phyloP scores from a whole-genome alignment of 92 coral and sea anemone genomes.

The Palythoa heliodiscus region DNA sequence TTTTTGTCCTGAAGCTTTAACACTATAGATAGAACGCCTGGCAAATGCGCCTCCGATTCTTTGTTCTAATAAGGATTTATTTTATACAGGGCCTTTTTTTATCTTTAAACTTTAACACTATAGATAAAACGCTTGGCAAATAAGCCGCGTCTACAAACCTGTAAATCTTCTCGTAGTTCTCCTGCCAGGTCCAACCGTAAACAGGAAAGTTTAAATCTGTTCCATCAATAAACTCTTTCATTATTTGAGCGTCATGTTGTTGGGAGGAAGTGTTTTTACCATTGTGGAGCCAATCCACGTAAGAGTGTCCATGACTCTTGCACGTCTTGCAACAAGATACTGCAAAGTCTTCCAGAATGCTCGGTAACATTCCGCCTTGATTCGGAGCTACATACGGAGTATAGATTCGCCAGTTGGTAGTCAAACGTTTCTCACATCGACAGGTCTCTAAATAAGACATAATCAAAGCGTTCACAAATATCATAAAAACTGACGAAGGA shows the following conservation, averaged over 20 bases:
- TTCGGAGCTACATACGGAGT: slow-evolving; percentile 71
- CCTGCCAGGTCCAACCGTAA: slow-evolving; percentile 84
- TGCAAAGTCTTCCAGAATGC: slow-evolving; percentile 68
- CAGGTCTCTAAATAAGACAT: slow-evolving; percentile 64
- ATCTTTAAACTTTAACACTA: too few relatives aligned
- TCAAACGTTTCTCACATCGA: slow-evolving; percentile 71
- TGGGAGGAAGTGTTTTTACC: slow-evolving; percentile 62
- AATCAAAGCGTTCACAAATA: neutral
- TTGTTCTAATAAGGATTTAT: too few relatives aligned
- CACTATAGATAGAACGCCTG: too few relatives aligned
- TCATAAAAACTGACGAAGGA: neutral
- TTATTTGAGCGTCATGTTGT: slow-evolving; percentile 57
- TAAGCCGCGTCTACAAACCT: neutral
- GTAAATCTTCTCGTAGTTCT: slow-evolving; percentile 45
- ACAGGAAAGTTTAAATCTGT: slow-evolving; percentile 76
- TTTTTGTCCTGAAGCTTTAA: too few relatives aligned
- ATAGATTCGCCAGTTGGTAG: slow-evolving; percentile 75
- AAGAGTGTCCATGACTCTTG: slow-evolving; percentile 72
- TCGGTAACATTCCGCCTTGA: slow-evolving; percentile 78
- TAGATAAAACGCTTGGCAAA: too few relatives aligned
- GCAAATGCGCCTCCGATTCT: too few relatives aligned
- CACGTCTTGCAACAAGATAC: slow-evolving; percentile 76
- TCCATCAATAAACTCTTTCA: slow-evolving; percentile 54
- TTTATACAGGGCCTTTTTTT: too few relatives aligned
- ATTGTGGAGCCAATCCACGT: slow-evolving; percentile 71